These are phyloP conservation scores for Arvicanthis niloticus DNA, from an alignment of 2,113 vertebrate genomes.

Conservation along the genomic window DNA sequence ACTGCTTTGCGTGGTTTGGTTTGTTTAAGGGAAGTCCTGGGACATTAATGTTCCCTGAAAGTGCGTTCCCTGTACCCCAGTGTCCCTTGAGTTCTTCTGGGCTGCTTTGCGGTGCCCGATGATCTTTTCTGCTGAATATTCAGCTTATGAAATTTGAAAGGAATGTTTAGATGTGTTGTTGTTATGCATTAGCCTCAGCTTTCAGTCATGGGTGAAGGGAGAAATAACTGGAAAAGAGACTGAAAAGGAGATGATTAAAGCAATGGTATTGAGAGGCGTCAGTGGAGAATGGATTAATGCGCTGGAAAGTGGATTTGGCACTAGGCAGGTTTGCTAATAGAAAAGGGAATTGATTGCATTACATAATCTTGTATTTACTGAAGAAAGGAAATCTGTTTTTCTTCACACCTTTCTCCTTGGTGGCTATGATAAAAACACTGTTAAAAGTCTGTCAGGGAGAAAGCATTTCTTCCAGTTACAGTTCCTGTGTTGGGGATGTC, in stretches of 20 bases:
- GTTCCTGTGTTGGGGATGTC: background rate
- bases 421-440: background rate
- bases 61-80: accelerated
- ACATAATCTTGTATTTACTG: background rate
- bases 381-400: background rate
- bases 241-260: background rate
- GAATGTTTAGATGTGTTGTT: background rate
- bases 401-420: background rate
- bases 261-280: background rate
- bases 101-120: background rate
- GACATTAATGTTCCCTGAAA: background rate
- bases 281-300: background rate
- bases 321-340: background rate
- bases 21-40: background rate
- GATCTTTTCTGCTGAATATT: background rate
- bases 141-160: background rate
- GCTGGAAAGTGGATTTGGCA: background rate
- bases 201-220: background rate
- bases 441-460: background rate
- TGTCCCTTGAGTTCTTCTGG: background rate
- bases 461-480: background rate
- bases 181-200: background rate
- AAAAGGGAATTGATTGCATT: background rate
- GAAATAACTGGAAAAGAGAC: background rate
- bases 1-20: background rate